Evolutionary conservation across 2,888 invertebrate genomes (phyloP).

Genomic region (Drosophila pegasa): DNA sequence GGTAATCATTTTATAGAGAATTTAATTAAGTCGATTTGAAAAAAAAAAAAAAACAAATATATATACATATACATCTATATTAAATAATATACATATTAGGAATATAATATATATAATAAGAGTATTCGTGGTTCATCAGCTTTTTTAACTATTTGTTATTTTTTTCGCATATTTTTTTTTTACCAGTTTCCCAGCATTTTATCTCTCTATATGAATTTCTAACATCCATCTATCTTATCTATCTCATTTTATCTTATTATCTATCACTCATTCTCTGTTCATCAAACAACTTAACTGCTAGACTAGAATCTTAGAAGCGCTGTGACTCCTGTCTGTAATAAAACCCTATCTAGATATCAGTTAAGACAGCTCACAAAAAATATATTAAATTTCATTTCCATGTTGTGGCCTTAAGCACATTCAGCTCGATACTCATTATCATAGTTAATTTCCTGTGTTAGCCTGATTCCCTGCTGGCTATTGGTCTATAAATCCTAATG

Average conservation of each 20-base stretch:
- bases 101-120: too few species aligned
- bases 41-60: too few species aligned
- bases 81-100: too few species aligned
- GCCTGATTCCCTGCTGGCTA: conserved; percentile 14
- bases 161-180: too few species aligned
- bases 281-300: neutral
- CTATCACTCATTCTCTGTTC: neutral
- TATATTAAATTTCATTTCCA: neutral
- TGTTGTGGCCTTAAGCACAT: conserved; percentile 8
- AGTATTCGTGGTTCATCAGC: too few species aligned
- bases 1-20: too few species aligned
- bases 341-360: neutral
- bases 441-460: conserved; percentile 9
- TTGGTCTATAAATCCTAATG: conserved; percentile 38
- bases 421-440: conserved; percentile 20
- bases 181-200: too few species aligned
- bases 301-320: neutral
- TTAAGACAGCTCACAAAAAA: neutral
- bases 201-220: too few species aligned
- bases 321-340: neutral
- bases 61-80: too few species aligned
- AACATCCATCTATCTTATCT: neutral
- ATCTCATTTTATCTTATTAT: neutral
- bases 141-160: too few species aligned
- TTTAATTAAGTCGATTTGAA: too few species aligned